Percentiles rank a stretch among this genome's conserved stretches.
These are phyloP conservation scores for Philypnodon macrostomus DNA, from an alignment of 2,797 vertebrate genomes.

Conservation along the genomic window DNA sequence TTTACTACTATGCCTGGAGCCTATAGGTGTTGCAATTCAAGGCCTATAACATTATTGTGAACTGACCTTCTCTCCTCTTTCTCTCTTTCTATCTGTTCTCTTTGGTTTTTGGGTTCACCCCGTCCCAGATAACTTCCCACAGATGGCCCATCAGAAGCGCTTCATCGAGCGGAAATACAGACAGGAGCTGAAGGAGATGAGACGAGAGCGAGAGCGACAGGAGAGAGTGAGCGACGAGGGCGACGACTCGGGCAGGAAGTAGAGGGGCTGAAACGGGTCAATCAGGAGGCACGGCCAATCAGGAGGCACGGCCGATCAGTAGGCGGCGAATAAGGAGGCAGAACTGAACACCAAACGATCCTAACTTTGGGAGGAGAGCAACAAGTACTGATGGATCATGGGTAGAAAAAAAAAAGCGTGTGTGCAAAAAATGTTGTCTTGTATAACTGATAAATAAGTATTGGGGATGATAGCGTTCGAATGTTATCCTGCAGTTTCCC, in stretches of 20 bases:
- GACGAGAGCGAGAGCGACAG: conserved; percentile 92
- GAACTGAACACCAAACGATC: neutral
- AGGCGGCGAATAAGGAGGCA: conserved; percentile 1
- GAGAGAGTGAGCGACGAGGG: conserved; percentile 87
- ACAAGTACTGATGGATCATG: too few species aligned
- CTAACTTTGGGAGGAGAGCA: too few species aligned
- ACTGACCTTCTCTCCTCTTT: conserved; percentile 47
- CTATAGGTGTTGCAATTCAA: too few species aligned
- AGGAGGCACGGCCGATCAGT: conserved; percentile 3
- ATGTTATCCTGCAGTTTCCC: too few species aligned
- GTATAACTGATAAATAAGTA: too few species aligned
- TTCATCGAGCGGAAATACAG: conserved; percentile 99
- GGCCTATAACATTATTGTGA: conserved; percentile 14
- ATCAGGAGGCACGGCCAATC: conserved; percentile 8
- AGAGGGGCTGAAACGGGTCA: conserved; percentile 56
- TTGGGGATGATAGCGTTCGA: too few species aligned
- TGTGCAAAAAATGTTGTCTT: too few species aligned
- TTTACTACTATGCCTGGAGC: too few species aligned
- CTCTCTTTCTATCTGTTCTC: conserved; percentile 46
- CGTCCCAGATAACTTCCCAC: conserved; percentile 96
- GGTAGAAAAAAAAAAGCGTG: too few species aligned
- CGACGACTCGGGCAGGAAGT: conserved; percentile 82
- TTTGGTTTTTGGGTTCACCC: conserved; percentile 35
- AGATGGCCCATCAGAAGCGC: conserved; percentile 99
- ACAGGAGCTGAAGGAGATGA: conserved; percentile 99